Conservation (phyloP, 2,888 invertebrate genomes). For the Lasioglossum pauxillum region DNA sequence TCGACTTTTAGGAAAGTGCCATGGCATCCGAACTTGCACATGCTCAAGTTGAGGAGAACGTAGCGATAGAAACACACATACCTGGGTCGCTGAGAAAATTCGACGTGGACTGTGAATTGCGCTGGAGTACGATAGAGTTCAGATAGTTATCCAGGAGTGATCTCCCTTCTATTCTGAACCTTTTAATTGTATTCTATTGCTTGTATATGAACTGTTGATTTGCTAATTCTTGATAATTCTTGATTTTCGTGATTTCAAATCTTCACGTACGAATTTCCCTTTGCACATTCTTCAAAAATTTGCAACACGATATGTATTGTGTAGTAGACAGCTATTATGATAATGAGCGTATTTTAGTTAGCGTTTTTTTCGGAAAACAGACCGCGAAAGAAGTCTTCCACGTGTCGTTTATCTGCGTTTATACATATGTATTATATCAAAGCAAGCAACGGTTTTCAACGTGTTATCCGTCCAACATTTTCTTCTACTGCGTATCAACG, state of each 20-base stretch:
- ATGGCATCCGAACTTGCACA: constrained; percentile 85
- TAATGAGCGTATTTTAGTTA: not conserved
- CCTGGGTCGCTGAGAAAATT: constrained; percentile 21
- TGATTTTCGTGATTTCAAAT: no score
- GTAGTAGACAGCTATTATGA: not conserved
- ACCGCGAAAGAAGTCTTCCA: not conserved
- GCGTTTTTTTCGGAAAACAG: not conserved
- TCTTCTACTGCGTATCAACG: constrained; percentile 16
- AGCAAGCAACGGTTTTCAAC: not conserved
- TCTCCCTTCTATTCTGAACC: not conserved
- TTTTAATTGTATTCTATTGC: not conserved
- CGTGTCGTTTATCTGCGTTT: not conserved
- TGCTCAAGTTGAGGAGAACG: constrained; percentile 82
- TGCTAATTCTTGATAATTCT: no score
- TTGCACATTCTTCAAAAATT: no score
- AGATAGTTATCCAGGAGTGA: not conserved
- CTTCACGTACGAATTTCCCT: no score
- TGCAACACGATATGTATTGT: no score
- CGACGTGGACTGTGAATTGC: not conserved
- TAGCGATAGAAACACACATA: constrained; percentile 32
- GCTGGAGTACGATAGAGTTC: not conserved
- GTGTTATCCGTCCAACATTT: not conserved
- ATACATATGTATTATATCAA: not conserved
- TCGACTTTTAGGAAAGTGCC: constrained; percentile 85
- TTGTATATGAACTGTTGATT: not conserved